These are phyloP conservation scores for Eidolon dupreanum DNA, from an alignment of 2,797 vertebrate genomes.

Conservation along the genomic window DNA sequence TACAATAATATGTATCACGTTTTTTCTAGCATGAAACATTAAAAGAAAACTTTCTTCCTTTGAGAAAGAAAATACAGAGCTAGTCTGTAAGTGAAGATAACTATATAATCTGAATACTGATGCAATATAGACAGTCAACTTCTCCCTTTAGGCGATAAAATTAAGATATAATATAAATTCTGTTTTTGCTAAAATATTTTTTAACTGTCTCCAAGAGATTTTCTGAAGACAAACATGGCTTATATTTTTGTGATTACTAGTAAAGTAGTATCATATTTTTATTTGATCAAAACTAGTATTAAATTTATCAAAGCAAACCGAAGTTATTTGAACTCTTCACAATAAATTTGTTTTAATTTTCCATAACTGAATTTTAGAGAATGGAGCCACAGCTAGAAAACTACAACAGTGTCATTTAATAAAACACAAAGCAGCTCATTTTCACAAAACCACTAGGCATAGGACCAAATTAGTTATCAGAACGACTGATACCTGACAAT, in stretches of 20 bases:
- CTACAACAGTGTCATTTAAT: background rate
- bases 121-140: background rate
- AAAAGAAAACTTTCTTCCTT: background rate
- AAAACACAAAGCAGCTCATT: constrained; percentile 28
- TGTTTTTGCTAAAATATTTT: constrained; percentile 25
- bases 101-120: background rate
- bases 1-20: background rate
- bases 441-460: constrained; percentile 9
- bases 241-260: constrained; percentile 35
- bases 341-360: constrained; percentile 54
- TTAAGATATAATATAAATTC: constrained; percentile 14
- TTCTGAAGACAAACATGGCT: constrained; percentile 50
- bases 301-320: constrained; percentile 65
- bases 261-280: constrained; percentile 61
- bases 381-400: constrained; percentile 10
- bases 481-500: background rate
- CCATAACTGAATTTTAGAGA: constrained; percentile 61
- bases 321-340: constrained; percentile 63
- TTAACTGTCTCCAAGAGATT: constrained; percentile 8
- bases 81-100: background rate
- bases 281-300: constrained; percentile 67
- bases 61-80: constrained; percentile 9
- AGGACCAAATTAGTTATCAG: constrained; percentile 39
- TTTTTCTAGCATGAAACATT: background rate
- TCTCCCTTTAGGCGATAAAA: constrained; percentile 44